Conservation (phyloP, 2,113 vertebrate genomes). For the Nerophis lumbriciformis region DNA sequence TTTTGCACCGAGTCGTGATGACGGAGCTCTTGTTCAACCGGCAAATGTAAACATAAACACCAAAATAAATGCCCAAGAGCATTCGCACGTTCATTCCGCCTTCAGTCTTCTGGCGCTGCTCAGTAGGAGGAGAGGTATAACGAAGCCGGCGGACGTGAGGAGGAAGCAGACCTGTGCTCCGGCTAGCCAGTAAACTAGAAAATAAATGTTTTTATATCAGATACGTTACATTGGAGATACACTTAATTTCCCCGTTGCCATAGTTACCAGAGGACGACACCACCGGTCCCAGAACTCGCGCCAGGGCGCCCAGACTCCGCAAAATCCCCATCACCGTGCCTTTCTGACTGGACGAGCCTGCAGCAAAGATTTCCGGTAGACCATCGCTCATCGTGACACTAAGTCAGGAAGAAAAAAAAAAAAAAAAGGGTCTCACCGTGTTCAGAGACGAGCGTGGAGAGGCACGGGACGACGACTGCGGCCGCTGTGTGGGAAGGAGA, state of each 20-base stretch:
- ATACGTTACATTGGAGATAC: too few species aligned
- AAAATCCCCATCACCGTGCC: slow-evolving; percentile 93
- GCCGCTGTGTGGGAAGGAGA: slow-evolving; percentile 74
- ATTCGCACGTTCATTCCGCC: slow-evolving; percentile 39
- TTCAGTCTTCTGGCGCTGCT: slow-evolving; percentile 45
- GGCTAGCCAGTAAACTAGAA: slow-evolving; percentile 89
- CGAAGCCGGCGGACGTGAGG: slow-evolving; percentile 72
- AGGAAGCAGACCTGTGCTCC: slow-evolving; percentile 84
- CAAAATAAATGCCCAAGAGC: slow-evolving; percentile 1
- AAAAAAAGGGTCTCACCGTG: slow-evolving; percentile 74
- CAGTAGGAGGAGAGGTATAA: slow-evolving; percentile 79
- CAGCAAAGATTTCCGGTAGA: not conserved
- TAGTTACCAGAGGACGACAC: slow-evolving; percentile 78
- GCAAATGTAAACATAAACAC: slow-evolving; percentile 30
- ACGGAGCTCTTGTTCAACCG: slow-evolving; percentile 1
- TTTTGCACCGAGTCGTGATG: slow-evolving; percentile 7
- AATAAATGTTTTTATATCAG: slow-evolving; percentile 9
- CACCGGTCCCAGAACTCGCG: slow-evolving; percentile 84
- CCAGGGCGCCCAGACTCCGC: slow-evolving; percentile 87
- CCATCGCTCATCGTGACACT: not conserved
- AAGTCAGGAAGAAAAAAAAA: not conserved
- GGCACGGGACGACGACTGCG: slow-evolving; percentile 87
- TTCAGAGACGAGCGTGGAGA: slow-evolving; percentile 86
- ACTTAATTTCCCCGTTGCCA: not conserved
- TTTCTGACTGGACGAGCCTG: slow-evolving; percentile 85